phyloP scores from a whole-genome alignment of 1,140 invertebrate genomes.

The Tigriopus japonicus region DNA sequence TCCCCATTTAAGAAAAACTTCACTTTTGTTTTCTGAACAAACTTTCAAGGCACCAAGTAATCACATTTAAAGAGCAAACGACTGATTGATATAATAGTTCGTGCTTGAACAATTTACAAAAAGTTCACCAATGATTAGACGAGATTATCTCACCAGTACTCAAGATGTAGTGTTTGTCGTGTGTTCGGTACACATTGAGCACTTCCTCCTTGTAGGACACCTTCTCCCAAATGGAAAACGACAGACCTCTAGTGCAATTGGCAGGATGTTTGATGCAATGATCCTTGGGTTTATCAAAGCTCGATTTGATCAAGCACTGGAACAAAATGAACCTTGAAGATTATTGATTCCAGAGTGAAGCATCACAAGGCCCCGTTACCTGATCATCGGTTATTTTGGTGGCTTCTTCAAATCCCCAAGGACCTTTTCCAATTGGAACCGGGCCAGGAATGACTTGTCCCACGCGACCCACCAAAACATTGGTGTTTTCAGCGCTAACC shows the following conservation, averaged over 20 bases:
- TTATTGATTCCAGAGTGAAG: not conserved
- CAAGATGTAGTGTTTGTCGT: not conserved
- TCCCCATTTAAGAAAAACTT: too few species aligned
- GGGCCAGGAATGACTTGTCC: not conserved
- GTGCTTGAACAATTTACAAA: too few species aligned
- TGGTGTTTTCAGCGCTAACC: not conserved
- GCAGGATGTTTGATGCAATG: slow-evolving; percentile 1
- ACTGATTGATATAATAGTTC: too few species aligned
- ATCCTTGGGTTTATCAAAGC: not conserved
- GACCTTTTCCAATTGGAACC: not conserved
- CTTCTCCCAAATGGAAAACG: slow-evolving; percentile 4
- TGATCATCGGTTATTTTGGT: not conserved
- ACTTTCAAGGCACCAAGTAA: too few species aligned
- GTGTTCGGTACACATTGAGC: not conserved
- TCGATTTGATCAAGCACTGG: slow-evolving; percentile 5
- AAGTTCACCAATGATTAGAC: too few species aligned
- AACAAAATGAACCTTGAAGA: not conserved
- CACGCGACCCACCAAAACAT: not conserved
- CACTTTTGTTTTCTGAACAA: too few species aligned
- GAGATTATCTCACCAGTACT: not conserved
- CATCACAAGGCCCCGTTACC: not conserved
- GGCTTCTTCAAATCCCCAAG: not conserved
- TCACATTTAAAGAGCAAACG: too few species aligned
- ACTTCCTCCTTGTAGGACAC: not conserved
- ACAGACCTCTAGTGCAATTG: not conserved